Conservation (phyloP, 2,888 invertebrate genomes). For the Eupithecia dodoneata region DNA sequence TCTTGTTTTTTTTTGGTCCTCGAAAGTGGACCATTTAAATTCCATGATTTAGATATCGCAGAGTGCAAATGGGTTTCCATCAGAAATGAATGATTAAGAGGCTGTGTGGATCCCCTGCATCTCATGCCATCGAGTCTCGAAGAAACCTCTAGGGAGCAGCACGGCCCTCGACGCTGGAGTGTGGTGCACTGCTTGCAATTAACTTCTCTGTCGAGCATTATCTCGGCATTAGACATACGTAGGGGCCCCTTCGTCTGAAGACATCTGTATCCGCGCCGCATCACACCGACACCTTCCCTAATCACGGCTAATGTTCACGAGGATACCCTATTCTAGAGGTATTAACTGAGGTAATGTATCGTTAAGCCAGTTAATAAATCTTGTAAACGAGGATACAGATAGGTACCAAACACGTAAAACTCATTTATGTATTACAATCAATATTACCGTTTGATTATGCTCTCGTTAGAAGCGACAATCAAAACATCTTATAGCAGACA, state of each 20-base stretch:
- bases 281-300: constrained; percentile 39
- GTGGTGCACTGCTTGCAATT: constrained; percentile 79
- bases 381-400: not conserved
- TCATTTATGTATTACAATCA: not conserved
- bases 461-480: not conserved
- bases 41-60: constrained; percentile 75
- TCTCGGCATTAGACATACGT: constrained; percentile 68
- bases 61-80: constrained; percentile 69
- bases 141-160: constrained; percentile 61
- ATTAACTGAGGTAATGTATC: constrained; percentile 21
- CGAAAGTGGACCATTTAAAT: constrained; percentile 76
- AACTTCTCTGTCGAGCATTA: constrained; percentile 78
- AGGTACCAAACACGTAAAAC: constrained; percentile 36
- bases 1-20: constrained; percentile 64
- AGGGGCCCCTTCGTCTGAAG: constrained; percentile 42
- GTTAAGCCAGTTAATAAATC: constrained; percentile 11
- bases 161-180: constrained; percentile 64
- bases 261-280: constrained; percentile 50
- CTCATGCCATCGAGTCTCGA: constrained; percentile 40
- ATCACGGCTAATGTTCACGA: constrained; percentile 42
- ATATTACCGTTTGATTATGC: not conserved
- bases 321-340: constrained; percentile 27
- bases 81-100: constrained; percentile 80
- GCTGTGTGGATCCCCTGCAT: constrained; percentile 47
- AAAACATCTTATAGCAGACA: not conserved